These are phyloP conservation scores for Corythaixoides concolor DNA, from an alignment of 2,113 vertebrate species.

Conservation along the genomic window DNA sequence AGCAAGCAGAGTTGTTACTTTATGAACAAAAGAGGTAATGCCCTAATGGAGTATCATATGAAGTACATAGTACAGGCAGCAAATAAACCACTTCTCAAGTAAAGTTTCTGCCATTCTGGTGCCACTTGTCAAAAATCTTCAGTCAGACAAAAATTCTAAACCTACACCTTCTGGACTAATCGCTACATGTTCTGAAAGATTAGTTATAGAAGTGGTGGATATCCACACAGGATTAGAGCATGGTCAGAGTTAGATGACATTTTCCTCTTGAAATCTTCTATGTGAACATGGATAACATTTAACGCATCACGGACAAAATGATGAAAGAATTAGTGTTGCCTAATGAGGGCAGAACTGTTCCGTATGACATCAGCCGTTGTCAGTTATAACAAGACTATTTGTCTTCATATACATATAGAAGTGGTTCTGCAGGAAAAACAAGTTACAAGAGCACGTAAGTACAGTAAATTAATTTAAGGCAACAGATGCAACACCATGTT, in stretches of 20 bases:
- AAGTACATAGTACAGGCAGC: not conserved
- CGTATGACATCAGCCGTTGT: not conserved
- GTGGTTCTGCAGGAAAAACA: not conserved
- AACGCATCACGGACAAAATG: accelerated
- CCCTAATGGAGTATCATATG: not conserved
- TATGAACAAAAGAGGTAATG: not conserved
- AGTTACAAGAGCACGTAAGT: not conserved
- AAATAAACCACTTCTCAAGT: not conserved
- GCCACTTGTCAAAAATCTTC: not conserved
- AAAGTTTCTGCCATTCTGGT: not conserved
- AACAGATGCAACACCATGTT: not conserved
- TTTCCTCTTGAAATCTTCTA: not conserved
- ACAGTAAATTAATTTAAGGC: not conserved
- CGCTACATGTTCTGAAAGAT: not conserved
- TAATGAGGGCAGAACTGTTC: not conserved
- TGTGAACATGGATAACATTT: not conserved
- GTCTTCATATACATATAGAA: not conserved
- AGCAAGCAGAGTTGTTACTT: not conserved
- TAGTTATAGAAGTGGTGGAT: not conserved
- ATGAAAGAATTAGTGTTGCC: not conserved
- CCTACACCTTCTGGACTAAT: not conserved
- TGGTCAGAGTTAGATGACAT: not conserved
- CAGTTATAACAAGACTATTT: not conserved
- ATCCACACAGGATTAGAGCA: not conserved
- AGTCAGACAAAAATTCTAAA: not conserved